Evolutionary conservation across 2,888 invertebrate genomes (phyloP), one percentile per base, ranked within the genome.

Genomic region (Tanypteryx hageni): DNA sequence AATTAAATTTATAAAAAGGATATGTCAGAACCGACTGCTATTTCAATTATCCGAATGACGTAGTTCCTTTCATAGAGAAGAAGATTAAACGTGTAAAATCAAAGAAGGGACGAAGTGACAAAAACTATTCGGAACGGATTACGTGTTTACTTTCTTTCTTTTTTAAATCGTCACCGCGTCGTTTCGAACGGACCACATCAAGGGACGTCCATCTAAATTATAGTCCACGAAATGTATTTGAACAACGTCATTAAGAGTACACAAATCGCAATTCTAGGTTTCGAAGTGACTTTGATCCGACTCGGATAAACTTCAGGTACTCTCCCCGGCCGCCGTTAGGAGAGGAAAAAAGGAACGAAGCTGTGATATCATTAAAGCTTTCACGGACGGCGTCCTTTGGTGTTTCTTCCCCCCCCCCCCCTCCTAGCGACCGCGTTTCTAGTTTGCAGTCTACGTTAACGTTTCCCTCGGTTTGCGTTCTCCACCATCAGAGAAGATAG

Each of bases 191-290:
- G 27, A 22, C 76, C 13, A 4, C 76, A 27, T 76, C 22, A 76
- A 76, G 27, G 76, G 13, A 76, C 22, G n/a, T 27, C 27, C 76
- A 9, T 27, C 27, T 27, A 22, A 76, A 76, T 76, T 76, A 27
- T 22, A 76, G 22, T 76, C 27, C 27, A 13, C 76, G 76, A 76
- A 76, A 76, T 76, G 22, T 76, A 27, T 27, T 76, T 76, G 76
- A 22, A 22, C 76, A 76, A 76, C 22, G 22, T 76, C 76, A 76
- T 76, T 76, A 76, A 76, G 27, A 76, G 76, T 76, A 27, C 76
- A 76, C 76, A 76, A 76, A 76, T 27, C 76, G n/a, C 22, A 76
- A 76, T 76, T 27, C 22, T 76, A n/a, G 76, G 76, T 76, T 76
- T 22, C 76, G 76, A 22, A 76, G 27, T 27, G 22, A 76, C 76